A percentile compares a stretch with the other conserved stretches of the same genome.
These are phyloP conservation scores for Channa maculata DNA, from an alignment of 2,113 vertebrate genomes.

Conservation along the genomic window DNA sequence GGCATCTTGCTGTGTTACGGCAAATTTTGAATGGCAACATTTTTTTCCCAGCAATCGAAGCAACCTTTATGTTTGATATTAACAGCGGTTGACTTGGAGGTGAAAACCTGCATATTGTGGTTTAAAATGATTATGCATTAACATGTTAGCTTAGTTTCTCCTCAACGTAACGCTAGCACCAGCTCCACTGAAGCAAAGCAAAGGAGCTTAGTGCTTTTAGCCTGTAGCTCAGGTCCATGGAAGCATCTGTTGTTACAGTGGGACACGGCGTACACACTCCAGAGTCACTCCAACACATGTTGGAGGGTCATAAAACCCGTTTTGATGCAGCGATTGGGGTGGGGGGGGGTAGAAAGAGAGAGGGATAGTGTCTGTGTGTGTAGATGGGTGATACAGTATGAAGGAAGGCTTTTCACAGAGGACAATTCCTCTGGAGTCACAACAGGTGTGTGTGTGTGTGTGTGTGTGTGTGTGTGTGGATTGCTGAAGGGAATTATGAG, in stretches of 20 bases:
- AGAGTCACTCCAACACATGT: slow-evolving; percentile 62
- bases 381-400: slow-evolving; percentile 57
- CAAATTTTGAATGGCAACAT: slow-evolving; percentile 2
- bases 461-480: slow-evolving; percentile 25
- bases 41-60: neutral
- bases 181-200: slow-evolving; percentile 49
- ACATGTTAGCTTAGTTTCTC: slow-evolving; percentile 45
- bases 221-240: slow-evolving; percentile 34
- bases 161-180: slow-evolving; percentile 36
- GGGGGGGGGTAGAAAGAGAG: slow-evolving; percentile 1
- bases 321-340: slow-evolving; percentile 34
- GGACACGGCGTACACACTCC: slow-evolving; percentile 32
- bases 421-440: slow-evolving; percentile 79
- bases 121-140: slow-evolving; percentile 73
- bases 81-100: neutral
- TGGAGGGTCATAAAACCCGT: slow-evolving; percentile 54
- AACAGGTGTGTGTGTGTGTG: slow-evolving; percentile 70
- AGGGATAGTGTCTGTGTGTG: slow-evolving; percentile 3
- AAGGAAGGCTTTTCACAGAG: slow-evolving; percentile 66
- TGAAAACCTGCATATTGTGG: slow-evolving; percentile 55
- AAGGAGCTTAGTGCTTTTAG: slow-evolving; percentile 75
- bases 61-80: neutral
- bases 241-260: slow-evolving; percentile 70
- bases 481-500: slow-evolving; percentile 62
- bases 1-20: slow-evolving; percentile 3